Evolutionary conservation across 2,113 vertebrate species (phyloP).

Genomic region (Leuciscus idus): DNA sequence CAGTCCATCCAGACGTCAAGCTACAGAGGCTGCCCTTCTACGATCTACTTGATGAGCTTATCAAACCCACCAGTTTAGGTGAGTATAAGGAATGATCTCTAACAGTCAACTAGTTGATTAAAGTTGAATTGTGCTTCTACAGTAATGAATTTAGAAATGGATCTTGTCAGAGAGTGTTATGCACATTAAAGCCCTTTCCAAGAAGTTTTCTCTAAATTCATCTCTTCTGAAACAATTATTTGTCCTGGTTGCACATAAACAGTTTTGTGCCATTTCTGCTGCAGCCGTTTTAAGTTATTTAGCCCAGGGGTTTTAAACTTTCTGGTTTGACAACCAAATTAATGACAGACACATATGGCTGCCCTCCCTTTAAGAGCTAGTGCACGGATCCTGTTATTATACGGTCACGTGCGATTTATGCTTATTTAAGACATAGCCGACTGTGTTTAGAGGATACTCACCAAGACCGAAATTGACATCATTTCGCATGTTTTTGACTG

Average conservation of each 20-base stretch:
- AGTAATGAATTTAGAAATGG: background rate
- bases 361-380: no score
- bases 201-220: background rate
- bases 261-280: background rate
- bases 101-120: background rate
- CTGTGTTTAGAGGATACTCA: no score
- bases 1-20: conserved; percentile 98
- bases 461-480: no score
- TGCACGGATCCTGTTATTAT: no score
- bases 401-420: no score
- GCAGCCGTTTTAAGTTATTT: background rate
- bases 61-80: conserved; percentile 98
- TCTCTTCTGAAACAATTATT: background rate
- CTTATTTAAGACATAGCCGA: no score
- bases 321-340: no score
- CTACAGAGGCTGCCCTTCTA: conserved; percentile 98
- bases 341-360: no score
- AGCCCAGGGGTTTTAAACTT: background rate
- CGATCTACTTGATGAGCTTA: conserved; percentile 95
- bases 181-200: background rate
- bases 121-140: background rate
- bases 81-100: conserved; percentile 63
- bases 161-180: background rate
- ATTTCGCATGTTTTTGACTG: no score
- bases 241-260: background rate